Percentiles rank a stretch among this genome's conserved stretches.
phyloP scores from a whole-genome alignment of 2,888 invertebrate species.

The Automeris io region DNA sequence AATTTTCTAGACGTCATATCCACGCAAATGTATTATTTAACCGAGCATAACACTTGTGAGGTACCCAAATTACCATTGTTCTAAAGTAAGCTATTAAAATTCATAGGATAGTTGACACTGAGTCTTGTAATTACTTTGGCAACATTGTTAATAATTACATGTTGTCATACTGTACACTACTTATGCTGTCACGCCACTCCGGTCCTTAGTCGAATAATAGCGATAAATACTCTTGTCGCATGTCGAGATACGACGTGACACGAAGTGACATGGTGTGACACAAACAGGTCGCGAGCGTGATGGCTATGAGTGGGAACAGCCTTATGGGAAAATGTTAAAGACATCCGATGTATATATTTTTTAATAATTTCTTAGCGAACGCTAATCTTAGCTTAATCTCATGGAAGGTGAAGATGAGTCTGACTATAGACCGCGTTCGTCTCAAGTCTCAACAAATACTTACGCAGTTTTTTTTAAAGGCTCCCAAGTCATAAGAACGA shows the following conservation, averaged over 20 bases:
- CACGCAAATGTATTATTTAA: constrained; percentile 1
- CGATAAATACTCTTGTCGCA: constrained; percentile 13
- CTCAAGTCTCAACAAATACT: too few species aligned
- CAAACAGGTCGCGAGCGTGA: constrained; percentile 43
- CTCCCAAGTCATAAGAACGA: too few species aligned
- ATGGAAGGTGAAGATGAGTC: too few species aligned
- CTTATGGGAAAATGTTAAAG: constrained; percentile 11
- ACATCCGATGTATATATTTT: constrained; percentile 5
- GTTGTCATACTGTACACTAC: constrained; percentile 14
- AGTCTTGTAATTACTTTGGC: constrained; percentile 1
- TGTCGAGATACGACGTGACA: constrained; percentile 22
- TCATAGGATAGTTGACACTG: constrained; percentile 4
- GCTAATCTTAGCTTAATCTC: too few species aligned
- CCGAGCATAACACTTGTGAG: constrained; percentile 1
- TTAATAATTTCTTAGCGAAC: too few species aligned
- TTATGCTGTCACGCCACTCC: constrained; percentile 24
- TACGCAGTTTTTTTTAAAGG: too few species aligned
- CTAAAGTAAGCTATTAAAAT: constrained; percentile 3
- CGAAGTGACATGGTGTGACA: too few species aligned
- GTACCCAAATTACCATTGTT: background rate
- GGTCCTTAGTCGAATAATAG: constrained; percentile 39
- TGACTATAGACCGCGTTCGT: too few species aligned
- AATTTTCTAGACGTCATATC: too few species aligned
- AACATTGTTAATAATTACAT: constrained; percentile 7
- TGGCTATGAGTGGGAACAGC: constrained; percentile 25